A percentile compares a stretch with the other conserved stretches of the same genome.
phyloP scores from a whole-genome alignment of 2,113 vertebrate species.

The Zootoca vivipara region DNA sequence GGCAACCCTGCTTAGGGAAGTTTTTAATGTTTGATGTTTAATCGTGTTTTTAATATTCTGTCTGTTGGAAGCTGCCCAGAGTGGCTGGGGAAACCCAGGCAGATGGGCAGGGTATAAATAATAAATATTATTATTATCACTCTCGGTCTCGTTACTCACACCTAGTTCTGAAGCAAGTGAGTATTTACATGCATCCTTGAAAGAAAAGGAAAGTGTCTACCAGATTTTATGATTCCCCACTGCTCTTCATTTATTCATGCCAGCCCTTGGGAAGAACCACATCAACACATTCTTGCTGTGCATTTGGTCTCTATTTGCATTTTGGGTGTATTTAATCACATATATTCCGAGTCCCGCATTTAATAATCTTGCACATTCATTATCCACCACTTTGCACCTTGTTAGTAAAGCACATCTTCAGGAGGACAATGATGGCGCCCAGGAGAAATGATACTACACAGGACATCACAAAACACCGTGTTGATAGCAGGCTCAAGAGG shows the following conservation, averaged over 20 bases:
- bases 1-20: too few relatives aligned
- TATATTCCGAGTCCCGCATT: constrained; percentile 14
- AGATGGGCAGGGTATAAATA: too few relatives aligned
- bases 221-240: not conserved
- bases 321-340: not conserved
- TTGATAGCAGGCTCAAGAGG: constrained; percentile 49
- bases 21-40: too few relatives aligned
- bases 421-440: constrained; percentile 26
- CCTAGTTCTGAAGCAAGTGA: not conserved
- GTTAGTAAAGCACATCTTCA: not conserved
- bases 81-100: too few relatives aligned
- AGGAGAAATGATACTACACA: constrained; percentile 43
- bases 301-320: not conserved
- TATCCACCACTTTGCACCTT: accelerated
- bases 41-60: too few relatives aligned
- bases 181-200: not conserved
- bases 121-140: not conserved
- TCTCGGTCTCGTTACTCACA: not conserved
- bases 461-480: constrained; percentile 28
- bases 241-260: not conserved
- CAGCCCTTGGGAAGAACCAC: not conserved
- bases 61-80: too few relatives aligned
- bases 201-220: not conserved
- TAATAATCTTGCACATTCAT: not conserved
- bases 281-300: not conserved